Evolutionary conservation across 2,113 vertebrate species (phyloP).

Genomic region (Leptodactylus fuscus): DNA sequence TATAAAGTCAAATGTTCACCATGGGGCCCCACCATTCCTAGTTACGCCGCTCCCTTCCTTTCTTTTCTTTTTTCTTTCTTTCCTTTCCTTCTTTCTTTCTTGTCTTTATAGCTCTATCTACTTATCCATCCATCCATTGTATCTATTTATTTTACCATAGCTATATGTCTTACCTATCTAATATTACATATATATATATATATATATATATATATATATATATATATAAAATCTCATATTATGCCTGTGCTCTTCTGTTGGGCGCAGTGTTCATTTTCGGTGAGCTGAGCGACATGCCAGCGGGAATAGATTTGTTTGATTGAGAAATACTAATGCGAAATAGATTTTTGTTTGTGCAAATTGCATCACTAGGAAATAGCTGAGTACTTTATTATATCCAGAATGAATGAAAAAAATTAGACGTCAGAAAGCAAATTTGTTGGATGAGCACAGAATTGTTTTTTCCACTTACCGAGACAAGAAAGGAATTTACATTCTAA

Average conservation of each 20-base stretch:
- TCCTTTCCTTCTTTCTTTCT: not conserved
- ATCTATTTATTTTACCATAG: no score
- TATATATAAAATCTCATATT: not conserved
- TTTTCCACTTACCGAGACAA: slow-evolving; percentile 44
- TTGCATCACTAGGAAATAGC: slow-evolving; percentile 42
- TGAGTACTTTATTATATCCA: slow-evolving; percentile 43
- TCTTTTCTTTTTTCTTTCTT: not conserved
- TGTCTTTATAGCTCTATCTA: no score
- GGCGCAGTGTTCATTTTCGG: not conserved
- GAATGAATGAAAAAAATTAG: slow-evolving; percentile 42
- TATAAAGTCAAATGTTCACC: no score
- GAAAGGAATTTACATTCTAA: slow-evolving; percentile 46
- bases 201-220: no score
- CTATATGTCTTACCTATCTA: no score
- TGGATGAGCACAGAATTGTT: slow-evolving; percentile 41
- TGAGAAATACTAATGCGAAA: slow-evolving; percentile 42
- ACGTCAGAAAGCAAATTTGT: slow-evolving; percentile 33
- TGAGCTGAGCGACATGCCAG: not conserved
- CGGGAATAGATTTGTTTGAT: slow-evolving; percentile 13
- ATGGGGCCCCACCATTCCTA: no score
- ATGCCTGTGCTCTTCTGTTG: not conserved
- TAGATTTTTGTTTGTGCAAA: slow-evolving; percentile 45
- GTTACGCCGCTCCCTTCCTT: no score
- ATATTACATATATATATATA: no score
- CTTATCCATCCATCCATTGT: no score